Base-by-base conservation (phyloP, 2,888 invertebrate species). In the Ceramica pisi region DNA sequence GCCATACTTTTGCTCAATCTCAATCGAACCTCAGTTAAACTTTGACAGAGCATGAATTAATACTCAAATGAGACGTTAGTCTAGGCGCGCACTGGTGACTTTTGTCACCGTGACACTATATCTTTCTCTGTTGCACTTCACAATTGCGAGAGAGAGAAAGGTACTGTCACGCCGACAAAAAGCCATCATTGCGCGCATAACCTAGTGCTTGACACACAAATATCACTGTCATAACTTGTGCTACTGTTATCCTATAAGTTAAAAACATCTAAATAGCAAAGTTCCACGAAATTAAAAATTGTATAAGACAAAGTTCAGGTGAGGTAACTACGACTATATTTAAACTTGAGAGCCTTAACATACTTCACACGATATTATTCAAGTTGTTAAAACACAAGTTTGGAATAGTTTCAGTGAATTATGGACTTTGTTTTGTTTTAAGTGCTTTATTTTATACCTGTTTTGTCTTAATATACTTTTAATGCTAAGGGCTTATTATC, bases 301-400 rank as follows among this genome's bases (percentile, higher is more conserved):
- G 0, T 35, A 21, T 9, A 51, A 38, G 48, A 38, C n/a, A 19
- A 56, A 79, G 51, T 79, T 78, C 46, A 63, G 55, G 60, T 35
- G 65, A 59, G 21, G 46, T 66, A 57, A 57, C 31, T 31, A 31
- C 31, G 31, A 31, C 12, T 38, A 48, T 60, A 82, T 63, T 67
- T 51, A 64, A 73, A 79, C 44, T 60, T 59, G 38, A 46, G 41
- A 67, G 67, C 61, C 74, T 62, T 59, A 73, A 74, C 64, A 80
- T 67, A 73, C 83, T 83, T 79, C 63, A 67, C 64, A 83, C 56
- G 66, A 60, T 78, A 60, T 79, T 79, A 72, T 66, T n/a, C 62
- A 79, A 83, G 21, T 83, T 67, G 74, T 73, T 83, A 80, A 83
- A 80, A 83, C 26, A 51, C 26, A 59, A 67, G 83, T 80, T 80